Evolutionary conservation across 2,797 vertebrate genomes (phyloP).

Genomic region (Prionace glauca): DNA sequence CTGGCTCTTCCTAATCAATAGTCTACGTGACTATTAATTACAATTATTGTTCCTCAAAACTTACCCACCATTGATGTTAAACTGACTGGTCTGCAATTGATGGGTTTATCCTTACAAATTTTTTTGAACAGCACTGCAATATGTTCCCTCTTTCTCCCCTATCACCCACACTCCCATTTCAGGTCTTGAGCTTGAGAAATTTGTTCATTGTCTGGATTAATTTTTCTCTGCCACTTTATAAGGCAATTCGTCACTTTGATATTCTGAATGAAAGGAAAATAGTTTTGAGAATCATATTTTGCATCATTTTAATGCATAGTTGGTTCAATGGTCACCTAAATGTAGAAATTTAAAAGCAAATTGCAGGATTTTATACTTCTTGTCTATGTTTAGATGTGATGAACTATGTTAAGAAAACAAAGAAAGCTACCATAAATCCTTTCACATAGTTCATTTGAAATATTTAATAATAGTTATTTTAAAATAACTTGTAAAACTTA

Average conservation of each 20-base stretch:
- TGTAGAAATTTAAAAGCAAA: constrained; percentile 28
- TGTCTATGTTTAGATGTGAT: background rate
- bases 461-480: background rate
- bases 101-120: no score
- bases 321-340: background rate
- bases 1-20: no score
- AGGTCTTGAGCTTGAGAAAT: background rate
- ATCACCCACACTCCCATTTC: background rate
- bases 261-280: background rate
- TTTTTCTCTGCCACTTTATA: background rate
- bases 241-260: background rate
- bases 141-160: background rate
- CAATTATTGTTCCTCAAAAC: no score
- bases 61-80: no score
- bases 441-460: background rate
- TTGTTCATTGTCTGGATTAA: background rate
- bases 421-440: background rate
- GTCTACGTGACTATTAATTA: no score
- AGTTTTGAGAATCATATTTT: background rate
- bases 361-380: constrained; percentile 16
- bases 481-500: constrained; percentile 51
- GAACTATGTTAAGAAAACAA: background rate
- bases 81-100: no score
- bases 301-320: background rate
- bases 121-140: no score